Evolutionary conservation across 2,888 invertebrate genomes (phyloP), one percentile per base, ranked within the genome.

Genomic region (Orchestes rusci): DNA sequence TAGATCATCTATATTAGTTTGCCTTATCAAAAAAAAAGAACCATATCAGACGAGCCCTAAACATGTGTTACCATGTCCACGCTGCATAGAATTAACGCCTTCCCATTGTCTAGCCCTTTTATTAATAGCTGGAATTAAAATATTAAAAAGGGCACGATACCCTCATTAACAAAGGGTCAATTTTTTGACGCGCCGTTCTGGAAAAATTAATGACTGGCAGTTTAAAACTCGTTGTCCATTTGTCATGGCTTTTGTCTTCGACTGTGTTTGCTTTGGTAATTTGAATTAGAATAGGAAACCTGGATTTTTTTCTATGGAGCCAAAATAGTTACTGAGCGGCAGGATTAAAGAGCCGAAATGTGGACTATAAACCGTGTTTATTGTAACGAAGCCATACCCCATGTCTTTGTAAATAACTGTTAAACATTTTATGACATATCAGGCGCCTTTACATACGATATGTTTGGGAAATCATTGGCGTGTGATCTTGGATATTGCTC

Each of bases 221-320:
- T 60, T 62, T 58, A 54, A 56, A 54, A 51, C 58, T 54, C 48
- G 58, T 57, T 67, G 67, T 65, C 66, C 68, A 68, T 68, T 68
- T 67, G 64, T 68, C 66, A 67, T 59, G 60, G n/a, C n/a, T 57
- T 57, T 66, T 68, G 64, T 66, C 64, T 61, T 58, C n/a, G n/a
- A n/a, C n/a, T n/a, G n/a, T n/a, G n/a, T n/a, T n/a, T n/a, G n/a
- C n/a, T n/a, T n/a, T n/a, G n/a, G n/a, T n/a, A n/a, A n/a, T n/a
- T n/a, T n/a, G n/a, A n/a, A n/a, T n/a, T n/a, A n/a, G n/a, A n/a
- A n/a, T n/a, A n/a, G n/a, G n/a, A n/a, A n/a, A n/a, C n/a, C n/a
- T n/a, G n/a, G n/a, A n/a, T n/a, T n/a, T n/a, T n/a, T n/a, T n/a
- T n/a, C n/a, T n/a, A n/a, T n/a, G n/a, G n/a, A n/a, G n/a, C n/a